Conservation (phyloP, 1,140 invertebrate genomes). For the Pollicipes pollicipes region DNA sequence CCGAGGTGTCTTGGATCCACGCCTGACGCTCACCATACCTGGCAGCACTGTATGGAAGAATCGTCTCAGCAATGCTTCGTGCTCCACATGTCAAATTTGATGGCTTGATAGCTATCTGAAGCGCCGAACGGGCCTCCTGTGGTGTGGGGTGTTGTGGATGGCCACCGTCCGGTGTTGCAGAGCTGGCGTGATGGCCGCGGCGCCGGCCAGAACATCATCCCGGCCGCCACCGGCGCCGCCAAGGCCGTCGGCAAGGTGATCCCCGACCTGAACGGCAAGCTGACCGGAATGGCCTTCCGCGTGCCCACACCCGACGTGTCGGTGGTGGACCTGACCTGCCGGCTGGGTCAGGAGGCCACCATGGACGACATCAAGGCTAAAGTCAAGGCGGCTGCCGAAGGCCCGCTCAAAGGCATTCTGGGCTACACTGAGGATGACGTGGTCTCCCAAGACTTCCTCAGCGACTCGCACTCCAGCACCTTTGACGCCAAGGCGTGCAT, state of each 20-base stretch:
- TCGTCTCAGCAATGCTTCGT: too few species aligned
- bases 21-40: too few species aligned
- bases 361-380: slow-evolving; percentile 81
- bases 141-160: neutral
- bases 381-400: slow-evolving; percentile 66
- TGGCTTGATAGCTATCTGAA: too few species aligned
- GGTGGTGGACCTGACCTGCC: slow-evolving; percentile 87
- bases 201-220: slow-evolving; percentile 92
- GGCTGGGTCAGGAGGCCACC: slow-evolving; percentile 38
- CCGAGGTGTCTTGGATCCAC: too few species aligned
- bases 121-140: too few species aligned
- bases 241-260: slow-evolving; percentile 97
- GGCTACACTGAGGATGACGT: slow-evolving; percentile 88
- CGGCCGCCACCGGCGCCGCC: slow-evolving; percentile 90
- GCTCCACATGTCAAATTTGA: too few species aligned
- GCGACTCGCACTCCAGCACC: slow-evolving; percentile 65
- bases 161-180: neutral
- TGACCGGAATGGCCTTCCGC: slow-evolving; percentile 98
- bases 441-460: slow-evolving; percentile 81
- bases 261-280: slow-evolving; percentile 76
- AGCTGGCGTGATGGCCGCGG: slow-evolving; percentile 92
- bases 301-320: slow-evolving; percentile 91
- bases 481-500: slow-evolving; percentile 93
- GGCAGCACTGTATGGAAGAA: too few species aligned
- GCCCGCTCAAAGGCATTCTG: slow-evolving; percentile 68